Percentiles rank a stretch among this genome's conserved stretches.
These are phyloP conservation scores for Scaptomyza hsui DNA, from an alignment of 1,140 invertebrate species.

Conservation along the genomic window DNA sequence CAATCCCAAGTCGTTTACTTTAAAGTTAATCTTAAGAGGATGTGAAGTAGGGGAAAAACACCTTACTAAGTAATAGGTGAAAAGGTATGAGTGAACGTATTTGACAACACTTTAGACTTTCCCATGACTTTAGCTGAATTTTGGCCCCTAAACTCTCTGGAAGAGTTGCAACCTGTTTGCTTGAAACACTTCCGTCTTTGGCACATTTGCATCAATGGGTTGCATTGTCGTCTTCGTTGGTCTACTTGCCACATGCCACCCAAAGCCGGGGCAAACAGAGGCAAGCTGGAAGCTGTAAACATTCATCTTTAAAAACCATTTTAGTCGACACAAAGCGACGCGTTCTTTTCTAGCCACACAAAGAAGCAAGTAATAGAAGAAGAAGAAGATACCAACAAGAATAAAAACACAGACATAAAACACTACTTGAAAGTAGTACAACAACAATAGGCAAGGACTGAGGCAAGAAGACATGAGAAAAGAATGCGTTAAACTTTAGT, in stretches of 20 bases:
- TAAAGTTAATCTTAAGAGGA: background rate
- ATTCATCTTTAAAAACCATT: constrained; percentile 77
- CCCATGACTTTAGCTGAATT: constrained; percentile 40
- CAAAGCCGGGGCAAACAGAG: constrained; percentile 3
- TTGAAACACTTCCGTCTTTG: constrained; percentile 35
- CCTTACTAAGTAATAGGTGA: background rate
- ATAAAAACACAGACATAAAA: constrained; percentile 22
- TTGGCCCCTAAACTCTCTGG: constrained; percentile 1
- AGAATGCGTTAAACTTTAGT: constrained; percentile 46
- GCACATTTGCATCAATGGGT: constrained; percentile 45
- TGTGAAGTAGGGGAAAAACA: too few species aligned
- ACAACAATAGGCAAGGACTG: constrained; percentile 12
- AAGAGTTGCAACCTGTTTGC: constrained; percentile 49
- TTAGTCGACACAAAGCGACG: constrained; percentile 73
- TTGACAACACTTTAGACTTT: constrained; percentile 44
- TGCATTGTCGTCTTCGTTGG: constrained; percentile 27
- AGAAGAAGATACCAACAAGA: constrained; percentile 5
- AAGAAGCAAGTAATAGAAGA: constrained; percentile 1
- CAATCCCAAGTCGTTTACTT: background rate
- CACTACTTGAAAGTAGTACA: constrained; percentile 38
- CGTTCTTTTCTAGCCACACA: constrained; percentile 45
- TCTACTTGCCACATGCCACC: constrained; percentile 4
- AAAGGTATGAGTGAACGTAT: constrained; percentile 28
- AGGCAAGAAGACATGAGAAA: constrained; percentile 8
- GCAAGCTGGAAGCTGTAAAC: constrained; percentile 60